Evolutionary conservation across 92 coral and sea anemone species (phyloP), one percentile per base, ranked within the genome.

Genomic region (Virgularia gustaviana): DNA sequence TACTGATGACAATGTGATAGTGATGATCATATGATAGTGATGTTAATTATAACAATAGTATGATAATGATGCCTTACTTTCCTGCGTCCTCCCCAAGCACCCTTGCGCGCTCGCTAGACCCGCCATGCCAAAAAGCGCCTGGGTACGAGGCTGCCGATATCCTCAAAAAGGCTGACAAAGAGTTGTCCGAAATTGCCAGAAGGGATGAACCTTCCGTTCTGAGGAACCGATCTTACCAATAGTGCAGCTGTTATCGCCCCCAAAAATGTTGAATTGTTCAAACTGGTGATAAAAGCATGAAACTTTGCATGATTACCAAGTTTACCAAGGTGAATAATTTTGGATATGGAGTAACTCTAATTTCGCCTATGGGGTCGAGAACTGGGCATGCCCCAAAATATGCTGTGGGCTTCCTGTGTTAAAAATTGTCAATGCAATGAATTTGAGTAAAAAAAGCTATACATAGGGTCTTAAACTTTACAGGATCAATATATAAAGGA

Each of bases 331-430:
- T 27, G 31, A 24, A 58, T 24, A 24, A 31, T 58, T 58, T 16
- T 24, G 38, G 65, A 58, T 58, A 58, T 58, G 18, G 65, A 58
- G 37, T 27, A 39, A 58, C 0, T 25, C 2, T n/a, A 57, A 57
- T n/a, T 57, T 57, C 63, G 33, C 13, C 64, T 57, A 22, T 22
- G 64, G 64, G 33, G 64, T 28, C 64, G 25, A 57, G 64, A 57
- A 22, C 64, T 57, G 64, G 12, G 64, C 64, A 57, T 57, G 64
- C 64, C 64, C 64, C 64, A 57, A 57, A 57, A 22, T 28, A 9
- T 22, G 51, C 51, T 43, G 51, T 20, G 51, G 51, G 51, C 51
- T 43, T 43, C 51, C 59, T 53, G 59, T 53, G 59, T 53, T 53
- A 53, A 53, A 53, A 53, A 53, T 53, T 53, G 59, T 53, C 59